A percentile compares a stretch with the other conserved stretches of the same genome.
phyloP scores from a whole-genome alignment of 2,888 invertebrate species.

The Chrysolina oricalcia region DNA sequence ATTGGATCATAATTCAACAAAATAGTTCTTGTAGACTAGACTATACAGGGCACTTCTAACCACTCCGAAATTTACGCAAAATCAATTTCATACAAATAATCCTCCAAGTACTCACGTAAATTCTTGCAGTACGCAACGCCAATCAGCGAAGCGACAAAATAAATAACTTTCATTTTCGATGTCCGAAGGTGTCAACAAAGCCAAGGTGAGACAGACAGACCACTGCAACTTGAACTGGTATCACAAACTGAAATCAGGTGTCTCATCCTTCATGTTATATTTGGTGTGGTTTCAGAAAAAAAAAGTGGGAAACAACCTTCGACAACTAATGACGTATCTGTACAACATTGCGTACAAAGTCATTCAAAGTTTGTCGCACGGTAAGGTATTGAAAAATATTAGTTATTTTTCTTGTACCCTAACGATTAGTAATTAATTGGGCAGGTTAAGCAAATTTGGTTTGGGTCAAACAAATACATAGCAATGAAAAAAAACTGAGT shows the following conservation, averaged over 20 bases:
- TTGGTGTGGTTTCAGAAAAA: background rate
- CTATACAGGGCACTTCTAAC: too few species aligned
- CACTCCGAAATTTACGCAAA: too few species aligned
- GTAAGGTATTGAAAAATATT: background rate
- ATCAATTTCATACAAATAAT: too few species aligned
- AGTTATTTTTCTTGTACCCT: background rate
- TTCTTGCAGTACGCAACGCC: slow-evolving; percentile 16
- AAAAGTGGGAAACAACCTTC: slow-evolving; percentile 19
- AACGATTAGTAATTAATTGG: background rate
- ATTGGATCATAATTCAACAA: too few species aligned
- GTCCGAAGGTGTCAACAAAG: background rate
- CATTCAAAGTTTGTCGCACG: background rate
- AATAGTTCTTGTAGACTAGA: background rate
- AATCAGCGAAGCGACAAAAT: slow-evolving; percentile 7
- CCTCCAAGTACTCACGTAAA: slow-evolving; percentile 27
- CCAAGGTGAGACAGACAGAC: background rate
- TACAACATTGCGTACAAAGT: background rate
- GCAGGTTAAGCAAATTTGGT: background rate
- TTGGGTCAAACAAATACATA: background rate
- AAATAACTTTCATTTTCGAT: slow-evolving; percentile 25
- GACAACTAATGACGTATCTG: background rate
- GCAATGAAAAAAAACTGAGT: background rate
- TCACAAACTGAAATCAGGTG: slow-evolving; percentile 1
- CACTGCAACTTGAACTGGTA: background rate
- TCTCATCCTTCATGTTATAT: slow-evolving; percentile 17